Percentiles rank a stretch among this genome's conserved stretches.
These are phyloP conservation scores for Sebastes fasciatus DNA, from an alignment of 2,113 vertebrate species.

Conservation along the genomic window DNA sequence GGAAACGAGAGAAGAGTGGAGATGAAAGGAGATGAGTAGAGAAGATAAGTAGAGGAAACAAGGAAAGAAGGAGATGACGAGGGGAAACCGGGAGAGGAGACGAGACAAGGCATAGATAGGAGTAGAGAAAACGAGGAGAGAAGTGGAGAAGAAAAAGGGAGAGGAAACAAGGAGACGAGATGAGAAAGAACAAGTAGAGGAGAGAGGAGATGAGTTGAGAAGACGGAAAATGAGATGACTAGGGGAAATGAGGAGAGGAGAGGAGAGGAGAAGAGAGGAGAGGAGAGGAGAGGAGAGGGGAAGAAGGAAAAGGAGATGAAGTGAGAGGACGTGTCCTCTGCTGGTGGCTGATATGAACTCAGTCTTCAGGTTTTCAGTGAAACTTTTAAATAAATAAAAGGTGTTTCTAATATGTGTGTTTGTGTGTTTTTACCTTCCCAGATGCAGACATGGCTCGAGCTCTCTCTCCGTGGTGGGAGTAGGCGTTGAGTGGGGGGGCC, in stretches of 20 bases:
- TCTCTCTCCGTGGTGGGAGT: slow-evolving; percentile 66
- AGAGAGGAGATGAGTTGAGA: no score
- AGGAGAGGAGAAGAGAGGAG: no score
- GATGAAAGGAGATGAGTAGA: no score
- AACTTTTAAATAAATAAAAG: no score
- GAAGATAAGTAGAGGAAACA: neutral
- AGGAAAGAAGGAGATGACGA: neutral
- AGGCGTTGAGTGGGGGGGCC: slow-evolving; percentile 58
- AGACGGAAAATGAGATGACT: neutral
- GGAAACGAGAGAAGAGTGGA: no score
- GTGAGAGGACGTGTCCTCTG: no score
- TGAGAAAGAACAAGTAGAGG: no score
- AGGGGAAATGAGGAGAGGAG: neutral
- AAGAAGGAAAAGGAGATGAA: neutral
- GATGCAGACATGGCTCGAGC: slow-evolving; percentile 75
- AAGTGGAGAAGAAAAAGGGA: neutral
- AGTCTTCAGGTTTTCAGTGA: no score
- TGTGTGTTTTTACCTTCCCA: slow-evolving; percentile 72
- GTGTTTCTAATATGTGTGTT: neutral
- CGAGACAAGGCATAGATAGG: no score
- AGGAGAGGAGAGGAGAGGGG: neutral
- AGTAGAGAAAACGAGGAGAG: no score
- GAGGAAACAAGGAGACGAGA: neutral
- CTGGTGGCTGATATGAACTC: no score
- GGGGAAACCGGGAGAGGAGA: neutral